These are phyloP conservation scores for Lateolabrax maculatus DNA, from an alignment of 2,797 vertebrate species.

Conservation along the genomic window DNA sequence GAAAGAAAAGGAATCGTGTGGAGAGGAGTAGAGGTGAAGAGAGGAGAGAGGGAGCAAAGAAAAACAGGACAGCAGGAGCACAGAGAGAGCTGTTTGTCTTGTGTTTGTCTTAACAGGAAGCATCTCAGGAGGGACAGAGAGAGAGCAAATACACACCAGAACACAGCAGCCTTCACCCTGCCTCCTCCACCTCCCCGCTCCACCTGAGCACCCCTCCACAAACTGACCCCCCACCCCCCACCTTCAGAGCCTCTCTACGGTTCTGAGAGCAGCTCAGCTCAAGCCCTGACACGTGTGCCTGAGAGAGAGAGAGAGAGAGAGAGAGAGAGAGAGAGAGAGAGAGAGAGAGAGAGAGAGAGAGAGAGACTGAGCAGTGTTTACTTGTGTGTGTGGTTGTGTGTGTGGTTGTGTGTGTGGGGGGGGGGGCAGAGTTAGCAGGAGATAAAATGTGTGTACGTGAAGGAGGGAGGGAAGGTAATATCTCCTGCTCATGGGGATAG, in stretches of 20 bases:
- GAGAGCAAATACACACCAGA: constrained; percentile 62
- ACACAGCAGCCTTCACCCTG: constrained; percentile 54
- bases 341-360: constrained; percentile 27
- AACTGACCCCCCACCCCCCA: constrained; percentile 24
- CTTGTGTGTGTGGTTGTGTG: constrained; percentile 46
- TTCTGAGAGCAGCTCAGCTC: constrained; percentile 82
- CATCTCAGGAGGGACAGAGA: constrained; percentile 63
- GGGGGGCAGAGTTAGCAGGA: constrained; percentile 44
- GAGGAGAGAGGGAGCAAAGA: neutral
- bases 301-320: constrained; percentile 49
- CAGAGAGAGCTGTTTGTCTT: constrained; percentile 70
- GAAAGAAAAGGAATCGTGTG: neutral
- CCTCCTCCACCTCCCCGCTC: constrained; percentile 28
- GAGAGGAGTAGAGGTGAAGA: neutral
- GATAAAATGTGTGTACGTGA: constrained; percentile 62
- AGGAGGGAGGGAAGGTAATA: constrained; percentile 71
- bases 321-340: constrained; percentile 32
- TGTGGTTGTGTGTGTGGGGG: constrained; percentile 4
- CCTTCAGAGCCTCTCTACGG: constrained; percentile 77
- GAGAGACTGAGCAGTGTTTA: constrained; percentile 50
- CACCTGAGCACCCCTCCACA: constrained; percentile 40
- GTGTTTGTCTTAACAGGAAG: constrained; percentile 75
- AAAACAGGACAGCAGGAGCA: constrained; percentile 48
- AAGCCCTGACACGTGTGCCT: constrained; percentile 84
- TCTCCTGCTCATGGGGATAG: constrained; percentile 74